Evolutionary conservation across 2,888 invertebrate species (phyloP).

Genomic region (Pinctada fucata): DNA sequence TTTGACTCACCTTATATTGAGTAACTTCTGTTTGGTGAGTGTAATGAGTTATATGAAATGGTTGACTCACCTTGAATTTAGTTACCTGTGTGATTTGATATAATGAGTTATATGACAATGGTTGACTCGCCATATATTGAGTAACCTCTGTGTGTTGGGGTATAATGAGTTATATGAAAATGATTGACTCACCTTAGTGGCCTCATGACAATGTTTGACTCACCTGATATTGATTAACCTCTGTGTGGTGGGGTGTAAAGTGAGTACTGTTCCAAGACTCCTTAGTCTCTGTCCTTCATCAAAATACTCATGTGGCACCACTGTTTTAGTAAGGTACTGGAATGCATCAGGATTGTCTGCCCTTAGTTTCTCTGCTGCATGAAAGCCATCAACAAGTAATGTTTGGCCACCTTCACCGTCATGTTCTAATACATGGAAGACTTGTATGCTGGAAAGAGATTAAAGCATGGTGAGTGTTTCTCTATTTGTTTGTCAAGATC

Average conservation of each 20-base stretch:
- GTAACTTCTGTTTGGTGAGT: too few species aligned
- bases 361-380: slow-evolving; percentile 81
- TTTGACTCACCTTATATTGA: too few species aligned
- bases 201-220: background rate
- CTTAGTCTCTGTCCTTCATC: slow-evolving; percentile 41
- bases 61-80: too few species aligned
- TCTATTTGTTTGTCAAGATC: background rate
- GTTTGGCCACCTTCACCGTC: slow-evolving; percentile 85
- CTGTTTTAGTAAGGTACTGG: slow-evolving; percentile 80
- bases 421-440: slow-evolving; percentile 81
- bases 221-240: slow-evolving; percentile 81
- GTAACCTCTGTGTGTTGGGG: too few species aligned
- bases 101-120: too few species aligned
- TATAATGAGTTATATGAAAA: too few species aligned
- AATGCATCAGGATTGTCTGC: slow-evolving; percentile 80
- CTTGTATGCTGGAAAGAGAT: slow-evolving; percentile 76
- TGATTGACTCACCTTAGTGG: too few species aligned
- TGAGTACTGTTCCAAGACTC: slow-evolving; percentile 53
- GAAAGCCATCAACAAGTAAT: slow-evolving; percentile 85
- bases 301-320: slow-evolving; percentile 82
- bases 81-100: too few species aligned
- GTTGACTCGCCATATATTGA: too few species aligned
- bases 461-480: background rate
- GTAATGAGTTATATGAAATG: too few species aligned
- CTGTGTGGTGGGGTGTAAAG: slow-evolving; percentile 77